These are phyloP conservation scores for Anoura caudifer DNA, from an alignment of 2,113 vertebrate species.

Conservation along the genomic window DNA sequence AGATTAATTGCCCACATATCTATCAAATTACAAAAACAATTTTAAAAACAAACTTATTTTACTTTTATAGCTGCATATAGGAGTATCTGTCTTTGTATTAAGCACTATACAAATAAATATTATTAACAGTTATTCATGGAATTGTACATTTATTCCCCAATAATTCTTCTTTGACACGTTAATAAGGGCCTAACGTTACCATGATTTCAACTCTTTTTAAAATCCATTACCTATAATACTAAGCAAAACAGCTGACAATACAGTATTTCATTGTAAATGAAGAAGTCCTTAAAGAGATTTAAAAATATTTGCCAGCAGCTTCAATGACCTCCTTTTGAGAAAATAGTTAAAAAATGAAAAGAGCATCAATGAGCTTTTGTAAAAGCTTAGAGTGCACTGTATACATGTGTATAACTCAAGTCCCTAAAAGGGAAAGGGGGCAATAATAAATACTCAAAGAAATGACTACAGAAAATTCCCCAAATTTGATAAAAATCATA, in stretches of 20 bases:
- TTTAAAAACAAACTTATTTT: constrained; percentile 29
- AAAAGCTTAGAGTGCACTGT: background rate
- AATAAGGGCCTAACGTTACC: constrained; percentile 43
- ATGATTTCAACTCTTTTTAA: constrained; percentile 41
- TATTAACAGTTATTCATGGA: constrained; percentile 37
- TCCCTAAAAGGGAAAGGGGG: background rate
- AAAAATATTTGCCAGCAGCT: background rate
- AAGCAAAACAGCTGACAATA: constrained; percentile 37
- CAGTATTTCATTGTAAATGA: constrained; percentile 42
- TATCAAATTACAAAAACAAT: background rate
- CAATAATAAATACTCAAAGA: background rate
- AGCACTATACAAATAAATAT: constrained; percentile 38
- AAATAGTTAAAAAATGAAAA: background rate
- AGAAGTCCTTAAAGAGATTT: background rate
- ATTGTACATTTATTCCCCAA: constrained; percentile 28
- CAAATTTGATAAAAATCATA: background rate
- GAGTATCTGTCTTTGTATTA: constrained; percentile 55
- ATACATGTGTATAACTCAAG: background rate
- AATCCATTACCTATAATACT: constrained; percentile 28
- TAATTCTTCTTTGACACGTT: constrained; percentile 49
- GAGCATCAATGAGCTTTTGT: background rate
- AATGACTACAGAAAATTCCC: background rate
- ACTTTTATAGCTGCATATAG: constrained; percentile 43
- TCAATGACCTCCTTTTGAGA: background rate
- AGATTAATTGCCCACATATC: constrained; percentile 19